A percentile compares a stretch with the other conserved stretches of the same genome.
Conservation (phyloP, 2,113 vertebrate species). For the Nyctereutes procyonoides region DNA sequence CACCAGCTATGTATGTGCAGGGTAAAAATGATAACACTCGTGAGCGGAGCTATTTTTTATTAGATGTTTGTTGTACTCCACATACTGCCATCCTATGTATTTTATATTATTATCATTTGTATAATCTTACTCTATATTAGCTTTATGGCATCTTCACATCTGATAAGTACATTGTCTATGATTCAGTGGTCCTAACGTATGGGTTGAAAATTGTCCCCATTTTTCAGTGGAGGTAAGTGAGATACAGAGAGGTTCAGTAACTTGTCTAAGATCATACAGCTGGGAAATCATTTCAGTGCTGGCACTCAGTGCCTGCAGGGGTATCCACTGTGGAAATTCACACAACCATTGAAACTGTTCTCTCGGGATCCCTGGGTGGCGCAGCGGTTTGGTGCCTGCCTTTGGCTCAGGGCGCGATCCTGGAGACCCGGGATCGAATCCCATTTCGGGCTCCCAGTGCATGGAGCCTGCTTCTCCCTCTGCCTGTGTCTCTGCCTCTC, state of each 20-base stretch:
- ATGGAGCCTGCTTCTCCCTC: too few species aligned
- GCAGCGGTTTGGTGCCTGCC: too few species aligned
- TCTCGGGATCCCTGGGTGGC: too few species aligned
- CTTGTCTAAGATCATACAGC: not conserved
- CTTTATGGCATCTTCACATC: not conserved
- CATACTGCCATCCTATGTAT: not conserved
- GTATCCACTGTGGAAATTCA: not conserved
- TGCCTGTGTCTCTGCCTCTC: too few species aligned
- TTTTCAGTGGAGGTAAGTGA: not conserved
- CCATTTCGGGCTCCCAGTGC: too few species aligned
- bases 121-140: not conserved
- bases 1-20: not conserved
- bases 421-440: too few species aligned
- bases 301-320: not conserved
- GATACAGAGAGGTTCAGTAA: constrained; percentile 1
- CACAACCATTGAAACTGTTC: not conserved
- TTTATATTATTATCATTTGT: not conserved
- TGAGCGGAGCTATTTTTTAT: not conserved
- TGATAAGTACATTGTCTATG: not conserved
- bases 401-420: too few species aligned
- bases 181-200: not conserved
- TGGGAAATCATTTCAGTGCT: not conserved
- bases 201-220: not conserved
- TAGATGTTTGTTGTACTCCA: not conserved
- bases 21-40: not conserved